Conservation (phyloP, 2,888 invertebrate genomes). For the Chironomus riparius region DNA sequence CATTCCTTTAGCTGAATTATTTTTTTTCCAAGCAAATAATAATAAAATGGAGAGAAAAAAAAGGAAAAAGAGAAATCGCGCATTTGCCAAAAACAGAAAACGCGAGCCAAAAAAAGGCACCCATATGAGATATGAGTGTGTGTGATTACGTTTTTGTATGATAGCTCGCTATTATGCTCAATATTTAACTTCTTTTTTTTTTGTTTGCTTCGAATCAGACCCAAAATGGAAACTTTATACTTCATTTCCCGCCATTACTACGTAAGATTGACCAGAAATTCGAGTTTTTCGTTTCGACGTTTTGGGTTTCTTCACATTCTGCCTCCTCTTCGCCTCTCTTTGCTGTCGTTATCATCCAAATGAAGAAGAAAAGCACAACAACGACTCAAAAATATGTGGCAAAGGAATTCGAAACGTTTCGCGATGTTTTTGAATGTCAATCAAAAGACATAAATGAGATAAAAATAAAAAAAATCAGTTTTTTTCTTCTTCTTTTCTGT, state of each 20-base stretch:
- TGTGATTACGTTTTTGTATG: not conserved
- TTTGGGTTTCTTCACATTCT: not conserved
- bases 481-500: not conserved
- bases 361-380: not conserved
- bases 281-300: slow-evolving; percentile 15
- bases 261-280: slow-evolving; percentile 24
- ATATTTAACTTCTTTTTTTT: not conserved
- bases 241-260: slow-evolving; percentile 25
- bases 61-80: slow-evolving; percentile 25
- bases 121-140: not conserved
- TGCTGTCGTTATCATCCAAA: slow-evolving; percentile 11
- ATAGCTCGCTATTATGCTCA: not conserved
- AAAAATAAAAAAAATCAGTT: not conserved
- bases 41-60: not conserved
- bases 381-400: not conserved
- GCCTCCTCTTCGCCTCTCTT: too few species aligned
- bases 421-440: not conserved
- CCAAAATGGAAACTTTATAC: slow-evolving; percentile 22
- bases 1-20: not conserved
- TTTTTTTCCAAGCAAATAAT: not conserved
- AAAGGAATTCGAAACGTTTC: not conserved
- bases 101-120: not conserved
- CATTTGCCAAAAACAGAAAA: slow-evolving; percentile 23
- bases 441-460: not conserved
- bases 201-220: not conserved